These are phyloP conservation scores for Cremastobaeus sp. DNA, from an alignment of 2,888 invertebrate genomes.

Conservation along the genomic window DNA sequence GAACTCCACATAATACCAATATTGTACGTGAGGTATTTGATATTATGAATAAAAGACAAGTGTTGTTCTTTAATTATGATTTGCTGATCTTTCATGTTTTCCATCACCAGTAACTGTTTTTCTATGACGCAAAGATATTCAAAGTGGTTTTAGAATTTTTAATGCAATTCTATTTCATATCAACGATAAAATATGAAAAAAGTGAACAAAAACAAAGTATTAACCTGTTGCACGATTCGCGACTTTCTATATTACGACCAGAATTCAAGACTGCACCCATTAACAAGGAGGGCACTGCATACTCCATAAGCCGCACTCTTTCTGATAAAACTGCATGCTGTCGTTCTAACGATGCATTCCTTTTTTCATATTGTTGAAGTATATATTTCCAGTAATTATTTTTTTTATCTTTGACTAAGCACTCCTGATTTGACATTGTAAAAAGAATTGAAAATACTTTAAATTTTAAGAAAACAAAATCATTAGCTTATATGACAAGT, in stretches of 20 bases:
- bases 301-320: slow-evolving; percentile 69
- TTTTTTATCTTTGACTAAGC: slow-evolving; percentile 20
- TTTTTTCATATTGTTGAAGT: slow-evolving; percentile 66
- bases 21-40: slow-evolving; percentile 48
- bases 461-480: too few species aligned
- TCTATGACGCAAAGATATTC: too few species aligned
- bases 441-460: too few species aligned
- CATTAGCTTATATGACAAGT: too few species aligned
- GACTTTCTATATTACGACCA: slow-evolving; percentile 21
- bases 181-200: background rate
- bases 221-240: slow-evolving; percentile 42
- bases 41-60: slow-evolving; percentile 52
- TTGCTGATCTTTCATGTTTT: slow-evolving; percentile 1
- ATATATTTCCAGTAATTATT: slow-evolving; percentile 67
- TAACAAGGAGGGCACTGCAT: slow-evolving; percentile 67
- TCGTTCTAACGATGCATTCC: slow-evolving; percentile 66
- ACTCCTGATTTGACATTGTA: slow-evolving; percentile 18
- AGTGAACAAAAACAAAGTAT: slow-evolving; percentile 9
- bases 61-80: slow-evolving; percentile 44
- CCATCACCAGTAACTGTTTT: too few species aligned
- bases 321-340: slow-evolving; percentile 66
- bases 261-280: slow-evolving; percentile 63
- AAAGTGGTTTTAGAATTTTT: background rate
- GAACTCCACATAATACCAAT: slow-evolving; percentile 33
- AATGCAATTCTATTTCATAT: background rate